phyloP scores from a whole-genome alignment of 2,797 vertebrate genomes.

The Eospalax fontanierii region DNA sequence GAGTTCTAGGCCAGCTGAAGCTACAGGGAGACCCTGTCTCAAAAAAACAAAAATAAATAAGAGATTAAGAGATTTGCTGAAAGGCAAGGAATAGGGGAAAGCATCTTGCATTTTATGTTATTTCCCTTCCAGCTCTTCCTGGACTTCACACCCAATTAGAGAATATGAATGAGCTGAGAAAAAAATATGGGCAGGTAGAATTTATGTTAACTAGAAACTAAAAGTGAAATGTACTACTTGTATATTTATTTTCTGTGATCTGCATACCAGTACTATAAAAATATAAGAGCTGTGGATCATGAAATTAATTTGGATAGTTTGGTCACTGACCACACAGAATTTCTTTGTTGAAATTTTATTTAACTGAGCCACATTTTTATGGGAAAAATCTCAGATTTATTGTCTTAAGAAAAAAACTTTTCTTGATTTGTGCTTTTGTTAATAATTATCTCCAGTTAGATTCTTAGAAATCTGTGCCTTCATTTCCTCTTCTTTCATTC shows the following conservation, averaged over 20 bases:
- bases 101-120: conserved; percentile 10
- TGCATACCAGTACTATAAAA: conserved; percentile 31
- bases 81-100: not conserved
- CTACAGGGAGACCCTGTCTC: too few relatives aligned
- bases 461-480: conserved; percentile 26
- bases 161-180: conserved; percentile 37
- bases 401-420: not conserved
- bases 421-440: conserved; percentile 33
- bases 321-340: not conserved
- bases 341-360: conserved; percentile 28
- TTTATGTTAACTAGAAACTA: conserved; percentile 45
- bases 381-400: not conserved
- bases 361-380: conserved; percentile 41
- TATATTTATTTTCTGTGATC: conserved; percentile 37
- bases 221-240: conserved; percentile 44
- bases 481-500: not conserved
- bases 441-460: not conserved
- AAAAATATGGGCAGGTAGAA: not conserved
- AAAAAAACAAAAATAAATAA: too few relatives aligned
- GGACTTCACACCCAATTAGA: not conserved
- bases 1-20: too few relatives aligned
- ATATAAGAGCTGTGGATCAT: conserved; percentile 47
- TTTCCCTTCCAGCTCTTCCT: not conserved
- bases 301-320: conserved; percentile 45
- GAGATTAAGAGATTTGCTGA: not conserved